Evolutionary conservation across 2,888 invertebrate genomes (phyloP).

Genomic region (Xestia xanthographa): DNA sequence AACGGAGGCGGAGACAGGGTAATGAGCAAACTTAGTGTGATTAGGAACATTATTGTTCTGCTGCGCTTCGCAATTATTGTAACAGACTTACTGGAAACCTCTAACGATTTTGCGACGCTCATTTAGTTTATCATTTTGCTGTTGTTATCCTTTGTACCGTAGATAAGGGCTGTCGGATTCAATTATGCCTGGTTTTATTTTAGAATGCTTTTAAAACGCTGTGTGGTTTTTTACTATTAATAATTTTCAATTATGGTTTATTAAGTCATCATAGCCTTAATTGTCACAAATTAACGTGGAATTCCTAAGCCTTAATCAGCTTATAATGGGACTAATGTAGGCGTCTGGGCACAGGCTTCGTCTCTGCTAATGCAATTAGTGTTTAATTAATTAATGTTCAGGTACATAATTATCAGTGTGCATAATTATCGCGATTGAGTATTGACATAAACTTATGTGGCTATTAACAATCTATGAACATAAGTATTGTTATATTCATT

Average conservation of each 20-base stretch:
- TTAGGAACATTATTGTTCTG: conserved; percentile 66
- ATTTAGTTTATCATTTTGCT: conserved; percentile 27
- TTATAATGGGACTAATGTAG: background rate
- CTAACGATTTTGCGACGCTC: conserved; percentile 37
- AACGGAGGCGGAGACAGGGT: conserved; percentile 59
- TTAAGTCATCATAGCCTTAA: background rate
- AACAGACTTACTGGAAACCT: conserved; percentile 51
- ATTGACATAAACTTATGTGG: background rate
- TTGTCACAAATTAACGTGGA: background rate
- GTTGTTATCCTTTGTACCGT: conserved; percentile 3
- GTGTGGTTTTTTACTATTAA: background rate
- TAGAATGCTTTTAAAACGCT: background rate
- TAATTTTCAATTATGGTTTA: background rate
- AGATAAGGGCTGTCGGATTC: background rate
- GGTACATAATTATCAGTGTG: too few relatives aligned
- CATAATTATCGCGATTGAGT: background rate
- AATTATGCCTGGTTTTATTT: background rate
- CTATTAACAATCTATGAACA: background rate
- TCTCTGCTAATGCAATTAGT: background rate
- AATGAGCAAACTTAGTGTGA: conserved; percentile 69
- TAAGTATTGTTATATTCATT: background rate
- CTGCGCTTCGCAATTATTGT: conserved; percentile 63
- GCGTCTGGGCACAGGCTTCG: background rate
- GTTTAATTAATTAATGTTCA: background rate
- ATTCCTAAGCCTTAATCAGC: background rate